Evolutionary conservation across 2,888 invertebrate species (phyloP), one percentile per base, ranked within the genome.

Genomic region (Mylabris sibirica): DNA sequence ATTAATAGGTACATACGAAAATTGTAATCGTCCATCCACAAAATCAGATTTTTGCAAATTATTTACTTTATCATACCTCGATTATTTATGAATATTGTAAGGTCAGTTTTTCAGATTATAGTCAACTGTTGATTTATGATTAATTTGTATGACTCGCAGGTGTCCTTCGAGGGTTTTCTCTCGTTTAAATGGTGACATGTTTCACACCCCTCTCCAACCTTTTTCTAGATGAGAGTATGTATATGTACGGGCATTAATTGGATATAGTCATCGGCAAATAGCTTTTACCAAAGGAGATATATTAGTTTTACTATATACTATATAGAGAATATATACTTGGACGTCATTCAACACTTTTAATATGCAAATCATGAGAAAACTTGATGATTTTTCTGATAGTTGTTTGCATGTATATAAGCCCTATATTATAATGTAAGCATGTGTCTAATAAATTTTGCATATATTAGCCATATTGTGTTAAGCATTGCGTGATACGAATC

Each of bases 61-160:
- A 30, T 30, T 30, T 3, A 3, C 3, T 30, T 30, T 30, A 8
- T 30, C 8, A 0, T 30, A 30, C 4, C 5, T 30, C 30, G 3
- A 30, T 30, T 30, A 30, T 30, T 1, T 30, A 6, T 2, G 6
- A 30, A n/a, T n/a, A n/a, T n/a, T n/a, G n/a, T n/a, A n/a, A n/a
- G 83, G 82, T 83, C 82, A 83, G 82, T 78, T 80, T 81, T 83
- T 82, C 81, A n/a, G n/a, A n/a, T n/a, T n/a, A n/a, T 81, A 83
- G 83, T 83, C 82, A 82, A 83, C 82, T 80, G 81, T 78, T 77
- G 68, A 73, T 8, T 70, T 74, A 74, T 83, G 83, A 83, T 83
- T 83, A 82, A 83, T 83, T 82, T 79, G 81, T 82, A 78, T 77
- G 80, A 81, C 78, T 79, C 74, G 70, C 75, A 74, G 77, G 70